phyloP scores from a whole-genome alignment of 2,797 vertebrate genomes.

The Chelon auratus region DNA sequence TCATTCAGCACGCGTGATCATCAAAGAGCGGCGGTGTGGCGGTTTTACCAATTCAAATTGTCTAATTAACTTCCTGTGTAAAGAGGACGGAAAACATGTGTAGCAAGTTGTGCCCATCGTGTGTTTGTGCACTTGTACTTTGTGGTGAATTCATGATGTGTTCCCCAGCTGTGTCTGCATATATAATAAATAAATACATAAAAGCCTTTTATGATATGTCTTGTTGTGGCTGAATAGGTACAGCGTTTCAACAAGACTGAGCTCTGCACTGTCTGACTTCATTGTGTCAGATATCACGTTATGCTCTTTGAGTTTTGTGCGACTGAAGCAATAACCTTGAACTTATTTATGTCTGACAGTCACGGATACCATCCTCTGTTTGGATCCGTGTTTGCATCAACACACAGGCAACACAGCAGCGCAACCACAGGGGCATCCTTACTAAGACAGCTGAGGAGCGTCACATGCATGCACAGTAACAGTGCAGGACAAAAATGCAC shows the following conservation, averaged over 20 bases:
- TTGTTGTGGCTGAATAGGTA: constrained; percentile 13
- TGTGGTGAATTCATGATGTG: constrained; percentile 62
- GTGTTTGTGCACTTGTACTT: constrained; percentile 56
- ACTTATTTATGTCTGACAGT: constrained; percentile 17
- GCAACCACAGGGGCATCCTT: not conserved
- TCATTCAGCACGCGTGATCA: constrained; percentile 74
- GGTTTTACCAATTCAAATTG: constrained; percentile 69
- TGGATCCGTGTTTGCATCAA: constrained; percentile 16
- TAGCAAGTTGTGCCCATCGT: constrained; percentile 47
- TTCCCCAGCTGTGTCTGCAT: constrained; percentile 36
- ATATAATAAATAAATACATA: constrained; percentile 35
- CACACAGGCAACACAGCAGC: constrained; percentile 1
- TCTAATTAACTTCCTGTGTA: constrained; percentile 71
- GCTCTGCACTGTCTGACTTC: constrained; percentile 24
- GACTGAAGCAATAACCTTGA: constrained; percentile 55
- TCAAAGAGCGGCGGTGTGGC: constrained; percentile 69
- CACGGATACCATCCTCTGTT: not conserved
- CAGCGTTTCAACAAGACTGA: not conserved
- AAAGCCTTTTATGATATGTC: constrained; percentile 16
- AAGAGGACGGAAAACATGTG: constrained; percentile 72
- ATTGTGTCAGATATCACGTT: constrained; percentile 22
- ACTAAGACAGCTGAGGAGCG: not conserved
- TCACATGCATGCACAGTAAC: not conserved
- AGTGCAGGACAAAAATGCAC: too few relatives aligned
- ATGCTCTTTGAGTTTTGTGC: constrained; percentile 20